phyloP scores from a whole-genome alignment of 2,888 invertebrate species.

The Drosophila austrosaltans region DNA sequence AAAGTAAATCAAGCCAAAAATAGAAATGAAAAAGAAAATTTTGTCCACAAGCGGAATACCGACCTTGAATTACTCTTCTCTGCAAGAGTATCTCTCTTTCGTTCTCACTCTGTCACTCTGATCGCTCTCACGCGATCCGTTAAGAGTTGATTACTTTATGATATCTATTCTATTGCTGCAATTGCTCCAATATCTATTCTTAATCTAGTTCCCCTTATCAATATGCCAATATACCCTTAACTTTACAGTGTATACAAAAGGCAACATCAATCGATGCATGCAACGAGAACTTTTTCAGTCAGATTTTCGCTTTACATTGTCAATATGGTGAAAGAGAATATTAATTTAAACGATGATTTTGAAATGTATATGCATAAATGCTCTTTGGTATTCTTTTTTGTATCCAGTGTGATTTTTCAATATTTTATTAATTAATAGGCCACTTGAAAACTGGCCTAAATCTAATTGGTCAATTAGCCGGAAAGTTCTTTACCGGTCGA shows the following conservation, averaged over 20 bases:
- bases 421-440: background rate
- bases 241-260: background rate
- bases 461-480: constrained; percentile 7
- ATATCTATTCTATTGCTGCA: too few species aligned
- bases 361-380: background rate
- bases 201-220: too few species aligned
- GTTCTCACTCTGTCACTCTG: too few species aligned
- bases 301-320: constrained; percentile 12
- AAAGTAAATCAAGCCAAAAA: constrained; percentile 62
- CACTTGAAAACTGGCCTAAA: constrained; percentile 2
- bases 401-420: background rate
- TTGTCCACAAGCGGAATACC: too few species aligned
- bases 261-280: constrained; percentile 13
- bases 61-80: background rate
- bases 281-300: constrained; percentile 1
- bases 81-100: background rate
- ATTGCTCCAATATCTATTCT: too few species aligned
- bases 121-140: too few species aligned
- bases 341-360: constrained; percentile 10
- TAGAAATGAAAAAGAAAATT: background rate
- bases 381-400: too few species aligned
- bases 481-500: background rate
- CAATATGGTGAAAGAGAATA: constrained; percentile 11
- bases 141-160: too few species aligned
- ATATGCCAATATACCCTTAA: background rate